Percentiles rank a stretch among this genome's conserved stretches.
Conservation (phyloP, 2,888 invertebrate species). For the Trisateles emortualis region DNA sequence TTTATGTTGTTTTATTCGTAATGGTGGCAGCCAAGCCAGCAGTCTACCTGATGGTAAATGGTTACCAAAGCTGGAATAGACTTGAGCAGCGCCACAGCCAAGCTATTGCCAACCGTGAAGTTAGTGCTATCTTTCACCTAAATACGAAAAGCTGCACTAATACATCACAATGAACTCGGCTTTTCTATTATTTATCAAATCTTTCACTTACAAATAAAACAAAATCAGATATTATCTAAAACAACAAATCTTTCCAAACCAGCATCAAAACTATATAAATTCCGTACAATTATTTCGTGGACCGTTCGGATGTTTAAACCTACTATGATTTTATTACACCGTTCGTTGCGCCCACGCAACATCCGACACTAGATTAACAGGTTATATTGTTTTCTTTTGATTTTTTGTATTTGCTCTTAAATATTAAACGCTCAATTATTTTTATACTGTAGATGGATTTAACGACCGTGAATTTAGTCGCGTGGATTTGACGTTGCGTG, state of each 20-base stretch:
- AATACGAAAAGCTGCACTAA: too few relatives aligned
- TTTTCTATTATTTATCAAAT: background rate
- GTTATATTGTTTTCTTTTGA: conserved; percentile 48
- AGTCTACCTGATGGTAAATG: too few relatives aligned
- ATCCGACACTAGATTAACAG: conserved; percentile 61
- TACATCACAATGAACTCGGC: too few relatives aligned
- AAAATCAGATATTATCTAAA: conserved; percentile 58
- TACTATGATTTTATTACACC: conserved; percentile 63
- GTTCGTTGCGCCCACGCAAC: conserved; percentile 69
- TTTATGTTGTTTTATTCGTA: too few relatives aligned
- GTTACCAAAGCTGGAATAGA: too few relatives aligned
- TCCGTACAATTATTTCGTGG: conserved; percentile 68
- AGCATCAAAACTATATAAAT: conserved; percentile 54
- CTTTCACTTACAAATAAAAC: background rate
- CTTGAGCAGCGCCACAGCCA: too few relatives aligned
- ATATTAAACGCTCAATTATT: conserved; percentile 50
- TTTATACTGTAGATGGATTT: conserved; percentile 33
- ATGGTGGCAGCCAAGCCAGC: too few relatives aligned
- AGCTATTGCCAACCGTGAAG: too few relatives aligned
- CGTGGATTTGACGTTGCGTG: conserved; percentile 37
- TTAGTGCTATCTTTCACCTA: too few relatives aligned
- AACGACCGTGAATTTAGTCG: conserved; percentile 45
- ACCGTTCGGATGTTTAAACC: conserved; percentile 61
- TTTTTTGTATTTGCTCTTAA: conserved; percentile 45
- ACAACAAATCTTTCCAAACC: conserved; percentile 45